Conservation (phyloP, 2,888 invertebrate species). For the Campopleginae sp. region DNA sequence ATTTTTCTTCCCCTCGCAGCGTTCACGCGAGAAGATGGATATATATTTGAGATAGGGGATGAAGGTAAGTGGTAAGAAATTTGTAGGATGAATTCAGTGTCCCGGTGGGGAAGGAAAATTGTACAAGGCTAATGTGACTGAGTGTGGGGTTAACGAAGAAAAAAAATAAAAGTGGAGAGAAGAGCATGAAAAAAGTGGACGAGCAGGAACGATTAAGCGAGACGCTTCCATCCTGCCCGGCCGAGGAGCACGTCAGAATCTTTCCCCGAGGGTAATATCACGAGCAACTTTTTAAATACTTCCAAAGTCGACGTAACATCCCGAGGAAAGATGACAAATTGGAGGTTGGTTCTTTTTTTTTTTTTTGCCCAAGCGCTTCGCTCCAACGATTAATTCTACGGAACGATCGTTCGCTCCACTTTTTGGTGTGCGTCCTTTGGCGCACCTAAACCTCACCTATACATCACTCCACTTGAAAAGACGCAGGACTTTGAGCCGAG, state of each 20-base stretch:
- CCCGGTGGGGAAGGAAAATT: constrained; percentile 51
- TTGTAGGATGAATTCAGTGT: constrained; percentile 58
- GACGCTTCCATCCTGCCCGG: constrained; percentile 59
- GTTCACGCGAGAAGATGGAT: constrained; percentile 24
- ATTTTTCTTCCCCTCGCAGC: constrained; percentile 1
- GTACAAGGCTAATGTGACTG: constrained; percentile 51
- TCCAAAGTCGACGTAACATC: constrained; percentile 78
- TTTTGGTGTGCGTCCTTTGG: constrained; percentile 18
- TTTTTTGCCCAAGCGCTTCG: constrained; percentile 23
- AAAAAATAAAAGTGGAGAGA: constrained; percentile 27
- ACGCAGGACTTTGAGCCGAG: constrained; percentile 7
- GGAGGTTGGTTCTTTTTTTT: constrained; percentile 70
- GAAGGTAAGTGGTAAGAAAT: constrained; percentile 54
- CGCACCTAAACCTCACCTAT: not conserved
- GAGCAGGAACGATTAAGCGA: constrained; percentile 67
- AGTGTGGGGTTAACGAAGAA: constrained; percentile 54
- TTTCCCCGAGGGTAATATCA: constrained; percentile 63
- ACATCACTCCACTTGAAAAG: constrained; percentile 29
- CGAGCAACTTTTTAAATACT: constrained; percentile 83
- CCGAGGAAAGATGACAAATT: constrained; percentile 81
- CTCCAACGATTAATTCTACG: constrained; percentile 66
- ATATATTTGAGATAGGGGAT: constrained; percentile 25
- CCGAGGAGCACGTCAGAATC: constrained; percentile 33
- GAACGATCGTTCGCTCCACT: constrained; percentile 64
- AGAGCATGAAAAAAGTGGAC: constrained; percentile 44